These are phyloP conservation scores for Lordiphosa fenestrarum DNA, from an alignment of 2,888 invertebrate genomes.

Conservation along the genomic window DNA sequence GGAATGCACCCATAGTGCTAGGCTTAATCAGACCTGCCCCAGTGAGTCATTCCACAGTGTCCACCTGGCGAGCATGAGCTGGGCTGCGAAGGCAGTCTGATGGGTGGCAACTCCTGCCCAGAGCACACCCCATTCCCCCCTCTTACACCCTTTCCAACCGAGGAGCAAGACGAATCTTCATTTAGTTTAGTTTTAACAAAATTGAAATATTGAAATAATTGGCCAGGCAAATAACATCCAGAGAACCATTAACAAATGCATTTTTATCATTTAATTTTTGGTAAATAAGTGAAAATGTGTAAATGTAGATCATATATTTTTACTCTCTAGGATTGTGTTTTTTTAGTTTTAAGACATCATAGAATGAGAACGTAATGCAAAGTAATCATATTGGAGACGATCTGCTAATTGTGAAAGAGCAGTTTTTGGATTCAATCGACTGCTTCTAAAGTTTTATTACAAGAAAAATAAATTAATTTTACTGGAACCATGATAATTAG, in stretches of 20 bases:
- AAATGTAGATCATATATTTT: constrained; percentile 48
- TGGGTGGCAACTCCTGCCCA: constrained; percentile 84
- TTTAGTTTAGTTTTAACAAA: constrained; percentile 63
- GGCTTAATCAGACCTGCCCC: constrained; percentile 83
- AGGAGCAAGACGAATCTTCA: constrained; percentile 32
- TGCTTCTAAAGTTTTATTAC: no score
- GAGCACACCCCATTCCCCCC: constrained; percentile 83
- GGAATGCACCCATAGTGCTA: constrained; percentile 84
- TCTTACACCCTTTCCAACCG: constrained; percentile 5
- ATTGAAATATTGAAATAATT: constrained; percentile 67
- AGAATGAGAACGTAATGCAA: no score
- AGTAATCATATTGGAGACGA: no score
- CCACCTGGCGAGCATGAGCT: constrained; percentile 89
- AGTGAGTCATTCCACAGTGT: constrained; percentile 88
- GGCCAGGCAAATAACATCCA: constrained; percentile 44
- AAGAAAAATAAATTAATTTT: no score
- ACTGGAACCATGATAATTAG: no score
- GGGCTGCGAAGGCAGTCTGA: constrained; percentile 84
- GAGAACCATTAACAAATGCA: constrained; percentile 46
- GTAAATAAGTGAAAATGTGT: constrained; percentile 69
- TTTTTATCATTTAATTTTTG: constrained; percentile 68
- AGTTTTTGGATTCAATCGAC: no score
- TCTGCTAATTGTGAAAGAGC: no score
- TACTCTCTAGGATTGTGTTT: neutral
- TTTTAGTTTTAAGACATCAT: no score